Conservation (phyloP, 2,113 vertebrate species). For the Piprites chloris region DNA sequence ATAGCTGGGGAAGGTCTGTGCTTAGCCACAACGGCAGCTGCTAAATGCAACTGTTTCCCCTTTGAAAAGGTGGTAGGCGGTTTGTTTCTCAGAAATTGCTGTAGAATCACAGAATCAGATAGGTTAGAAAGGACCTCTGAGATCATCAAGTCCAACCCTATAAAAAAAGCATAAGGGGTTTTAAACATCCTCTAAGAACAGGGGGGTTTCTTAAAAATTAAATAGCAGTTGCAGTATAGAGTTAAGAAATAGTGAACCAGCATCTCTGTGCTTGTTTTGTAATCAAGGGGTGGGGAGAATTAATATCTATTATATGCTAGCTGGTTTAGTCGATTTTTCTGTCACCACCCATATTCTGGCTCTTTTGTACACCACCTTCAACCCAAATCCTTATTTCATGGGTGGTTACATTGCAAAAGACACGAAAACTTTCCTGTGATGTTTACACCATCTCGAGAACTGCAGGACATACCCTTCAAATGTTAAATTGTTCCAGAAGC, state of each 20-base stretch:
- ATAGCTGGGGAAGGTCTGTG: not conserved
- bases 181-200: not conserved
- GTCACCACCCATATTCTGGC: not conserved
- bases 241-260: not conserved
- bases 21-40: not conserved
- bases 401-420: conserved; percentile 55
- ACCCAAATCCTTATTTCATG: conserved; percentile 56
- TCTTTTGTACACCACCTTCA: conserved; percentile 33
- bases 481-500: conserved; percentile 68
- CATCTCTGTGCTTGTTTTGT: not conserved
- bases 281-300: not conserved
- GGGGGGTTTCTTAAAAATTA: not conserved
- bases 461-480: conserved; percentile 64
- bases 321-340: conserved; percentile 8
- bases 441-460: conserved; percentile 63
- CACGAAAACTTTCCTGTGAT: conserved; percentile 55
- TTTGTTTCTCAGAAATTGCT: not conserved
- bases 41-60: not conserved
- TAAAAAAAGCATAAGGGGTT: not conserved
- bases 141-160: too few relatives aligned
- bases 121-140: too few relatives aligned
- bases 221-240: not conserved
- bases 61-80: not conserved
- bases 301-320: not conserved
- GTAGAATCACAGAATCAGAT: too few relatives aligned